phyloP scores from a whole-genome alignment of 2,797 vertebrate species.

The Zalophus californianus region DNA sequence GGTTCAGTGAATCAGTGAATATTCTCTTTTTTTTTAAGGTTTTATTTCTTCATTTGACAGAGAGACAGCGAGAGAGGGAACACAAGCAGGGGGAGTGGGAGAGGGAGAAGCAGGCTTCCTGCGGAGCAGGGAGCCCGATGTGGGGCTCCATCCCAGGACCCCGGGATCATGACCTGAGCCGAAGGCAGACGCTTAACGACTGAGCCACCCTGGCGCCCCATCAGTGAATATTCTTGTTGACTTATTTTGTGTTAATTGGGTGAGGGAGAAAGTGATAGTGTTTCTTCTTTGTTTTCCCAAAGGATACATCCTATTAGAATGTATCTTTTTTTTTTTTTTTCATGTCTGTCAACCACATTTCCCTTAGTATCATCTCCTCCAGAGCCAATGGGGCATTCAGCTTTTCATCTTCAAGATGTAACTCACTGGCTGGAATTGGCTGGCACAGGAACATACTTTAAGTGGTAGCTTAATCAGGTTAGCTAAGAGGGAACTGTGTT shows the following conservation, averaged over 20 bases:
- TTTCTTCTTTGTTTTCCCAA: not conserved
- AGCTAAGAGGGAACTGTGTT: not conserved
- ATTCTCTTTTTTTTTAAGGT: not conserved
- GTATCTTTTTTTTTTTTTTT: not conserved
- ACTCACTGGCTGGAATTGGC: not conserved
- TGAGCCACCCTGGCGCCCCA: no score
- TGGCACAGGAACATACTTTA: not conserved
- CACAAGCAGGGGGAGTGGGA: no score
- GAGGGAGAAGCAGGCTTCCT: no score
- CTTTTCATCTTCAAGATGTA: slow-evolving; percentile 16
- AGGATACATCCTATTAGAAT: not conserved
- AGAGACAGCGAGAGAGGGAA: no score
- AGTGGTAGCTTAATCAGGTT: not conserved
- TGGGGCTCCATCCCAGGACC: no score
- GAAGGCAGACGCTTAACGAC: no score
- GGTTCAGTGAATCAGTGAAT: not conserved
- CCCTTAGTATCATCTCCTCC: not conserved
- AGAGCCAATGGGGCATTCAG: not conserved
- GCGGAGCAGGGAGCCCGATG: no score
- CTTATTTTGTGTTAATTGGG: not conserved
- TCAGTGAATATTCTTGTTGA: not conserved
- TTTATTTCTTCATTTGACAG: no score
- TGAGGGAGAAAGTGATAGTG: not conserved
- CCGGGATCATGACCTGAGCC: no score
- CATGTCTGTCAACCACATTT: not conserved